Percentiles rank a stretch among this genome's conserved stretches.
phyloP scores from a whole-genome alignment of 1,140 invertebrate species.

The Drosophila bifasciata region DNA sequence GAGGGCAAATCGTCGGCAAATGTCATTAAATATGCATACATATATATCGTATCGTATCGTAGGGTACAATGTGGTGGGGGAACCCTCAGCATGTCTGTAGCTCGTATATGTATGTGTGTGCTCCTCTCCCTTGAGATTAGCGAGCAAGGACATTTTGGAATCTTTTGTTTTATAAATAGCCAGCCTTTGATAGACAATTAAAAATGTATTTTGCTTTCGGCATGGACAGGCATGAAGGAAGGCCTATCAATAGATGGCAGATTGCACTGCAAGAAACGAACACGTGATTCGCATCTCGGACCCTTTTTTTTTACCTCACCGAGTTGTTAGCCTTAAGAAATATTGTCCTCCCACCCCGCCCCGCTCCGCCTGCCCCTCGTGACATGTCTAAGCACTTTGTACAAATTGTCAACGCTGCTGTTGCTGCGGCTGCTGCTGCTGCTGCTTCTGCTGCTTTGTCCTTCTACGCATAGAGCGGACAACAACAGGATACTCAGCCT shows the following conservation, averaged over 20 bases:
- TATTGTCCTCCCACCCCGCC: conserved; percentile 20
- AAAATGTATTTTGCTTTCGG: conserved; percentile 60
- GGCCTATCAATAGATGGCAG: conserved; percentile 67
- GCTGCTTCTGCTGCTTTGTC: conserved; percentile 32
- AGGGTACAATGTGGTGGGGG: conserved; percentile 10
- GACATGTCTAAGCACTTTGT: conserved; percentile 70
- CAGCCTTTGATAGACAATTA: conserved; percentile 71
- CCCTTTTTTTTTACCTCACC: neutral
- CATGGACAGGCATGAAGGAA: conserved; percentile 19
- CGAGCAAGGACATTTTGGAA: conserved; percentile 62
- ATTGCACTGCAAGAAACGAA: conserved; percentile 5
- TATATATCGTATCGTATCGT: no score
- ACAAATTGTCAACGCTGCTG: conserved; percentile 69
- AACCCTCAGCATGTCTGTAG: neutral
- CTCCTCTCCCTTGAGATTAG: conserved; percentile 24
- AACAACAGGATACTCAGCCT: conserved; percentile 33
- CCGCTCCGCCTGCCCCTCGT: conserved; percentile 7
- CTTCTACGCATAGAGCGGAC: conserved; percentile 68
- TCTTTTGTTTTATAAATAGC: conserved; percentile 71
- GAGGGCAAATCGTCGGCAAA: conserved; percentile 57
- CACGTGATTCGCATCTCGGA: no score
- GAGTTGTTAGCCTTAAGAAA: conserved; percentile 38
- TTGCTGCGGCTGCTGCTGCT: neutral
- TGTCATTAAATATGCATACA: conserved; percentile 68
- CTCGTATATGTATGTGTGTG: conserved; percentile 9